Base-by-base conservation (phyloP, 2,113 vertebrate species). In the Desmodus rotundus region DNA sequence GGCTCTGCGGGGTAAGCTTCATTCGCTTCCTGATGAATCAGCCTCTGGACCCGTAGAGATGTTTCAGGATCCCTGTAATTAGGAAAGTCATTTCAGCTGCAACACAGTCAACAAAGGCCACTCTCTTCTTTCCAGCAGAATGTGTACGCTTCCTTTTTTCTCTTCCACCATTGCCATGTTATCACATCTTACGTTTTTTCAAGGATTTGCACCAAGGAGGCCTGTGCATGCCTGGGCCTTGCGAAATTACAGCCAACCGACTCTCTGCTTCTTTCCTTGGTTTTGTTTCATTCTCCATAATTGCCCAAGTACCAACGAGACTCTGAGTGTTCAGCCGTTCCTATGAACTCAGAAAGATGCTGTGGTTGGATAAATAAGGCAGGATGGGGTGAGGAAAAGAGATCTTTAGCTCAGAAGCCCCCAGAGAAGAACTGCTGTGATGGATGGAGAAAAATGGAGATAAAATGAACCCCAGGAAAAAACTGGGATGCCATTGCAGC, bases 391-490 rank as follows among this genome's bases (percentile, higher is more conserved):
- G n/a, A 77, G 11, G 33, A 63, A 87, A 80, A 80, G 87, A 90
- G 20, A 74, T 58, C 33, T 38, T 85, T 10, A 31, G 14, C 17
- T 82, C 45, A 50, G 16, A 36, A 76, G 26, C 31, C 72, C 83
- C 50, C 43, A 76, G 56, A 93, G 78, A 81, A 94, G 52, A 19
- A 17, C 50, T 77, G 47, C 80, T 41, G 38, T 84, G 65, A 92
- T 28, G 56, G 76, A 87, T 45, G 54, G 58, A 77, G 76, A 84
- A 85, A 87, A 89, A 72, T 28, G 50, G 91, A 83, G 89, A 43
- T 67, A 50, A 36, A 68, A n/a, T 41, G 74, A 93, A 56, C 24
- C 85, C 65, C 26, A 33, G 47, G 63, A 96, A 96, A 90, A 14
- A 36, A 47, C 45, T 36, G 45, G 76, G 52, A 47, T 47, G 61